phyloP scores from a whole-genome alignment of 1,140 invertebrate genomes.

The Hypsibius dujardini region DNA sequence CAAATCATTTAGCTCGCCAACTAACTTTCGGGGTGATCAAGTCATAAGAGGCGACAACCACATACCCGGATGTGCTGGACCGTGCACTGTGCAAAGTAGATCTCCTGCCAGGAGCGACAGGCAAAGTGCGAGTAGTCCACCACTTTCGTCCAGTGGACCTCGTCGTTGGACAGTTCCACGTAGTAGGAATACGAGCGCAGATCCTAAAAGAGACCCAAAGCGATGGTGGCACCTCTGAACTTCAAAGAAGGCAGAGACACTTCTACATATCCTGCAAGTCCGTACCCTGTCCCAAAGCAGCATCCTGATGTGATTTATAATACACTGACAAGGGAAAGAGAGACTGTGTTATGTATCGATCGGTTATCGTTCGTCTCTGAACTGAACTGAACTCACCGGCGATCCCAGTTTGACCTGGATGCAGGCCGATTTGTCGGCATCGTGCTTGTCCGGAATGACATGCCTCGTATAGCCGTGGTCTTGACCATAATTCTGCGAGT shows the following conservation, averaged over 20 bases:
- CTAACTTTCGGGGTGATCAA: no score
- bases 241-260: conserved; percentile 17
- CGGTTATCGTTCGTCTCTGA: not conserved
- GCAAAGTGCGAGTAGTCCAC: conserved; percentile 75
- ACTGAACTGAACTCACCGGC: conserved; percentile 32
- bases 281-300: conserved; percentile 64
- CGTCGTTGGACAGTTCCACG: conserved; percentile 86
- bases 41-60: not conserved
- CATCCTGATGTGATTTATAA: conserved; percentile 80
- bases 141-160: conserved; percentile 78
- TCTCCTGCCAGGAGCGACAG: conserved; percentile 86
- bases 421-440: conserved; percentile 36
- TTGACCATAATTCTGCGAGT: conserved; percentile 60
- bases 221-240: not conserved
- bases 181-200: conserved; percentile 73
- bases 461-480: conserved; percentile 80
- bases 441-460: conserved; percentile 58
- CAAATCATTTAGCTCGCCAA: no score
- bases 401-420: conserved; percentile 71
- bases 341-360: not conserved
- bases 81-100: conserved; percentile 59
- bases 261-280: not conserved
- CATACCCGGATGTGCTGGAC: conserved; percentile 9
- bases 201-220: conserved; percentile 32
- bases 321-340: conserved; percentile 36